Conservation (phyloP, 2,888 invertebrate species). For the Luperina nickerlii region DNA sequence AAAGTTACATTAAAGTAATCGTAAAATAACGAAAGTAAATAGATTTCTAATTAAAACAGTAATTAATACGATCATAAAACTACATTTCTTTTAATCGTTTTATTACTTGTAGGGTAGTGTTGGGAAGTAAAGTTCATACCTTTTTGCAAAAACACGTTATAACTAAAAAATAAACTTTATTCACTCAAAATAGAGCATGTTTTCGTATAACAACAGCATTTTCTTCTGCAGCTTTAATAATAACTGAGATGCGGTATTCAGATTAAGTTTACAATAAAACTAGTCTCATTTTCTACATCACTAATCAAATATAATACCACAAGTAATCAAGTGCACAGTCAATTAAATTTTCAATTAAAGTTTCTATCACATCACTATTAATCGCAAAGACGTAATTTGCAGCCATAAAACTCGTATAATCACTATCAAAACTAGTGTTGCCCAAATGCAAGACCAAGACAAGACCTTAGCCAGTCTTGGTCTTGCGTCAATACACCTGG, state of each 20-base stretch:
- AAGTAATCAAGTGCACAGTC: slow-evolving; percentile 56
- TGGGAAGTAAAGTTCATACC: slow-evolving; percentile 27
- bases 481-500: too few relatives aligned
- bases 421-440: slow-evolving; percentile 80
- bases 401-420: slow-evolving; percentile 68
- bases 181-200: neutral
- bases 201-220: slow-evolving; percentile 11
- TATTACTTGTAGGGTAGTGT: slow-evolving; percentile 35
- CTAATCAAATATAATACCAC: slow-evolving; percentile 56
- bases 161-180: slow-evolving; percentile 2
- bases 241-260: slow-evolving; percentile 37
- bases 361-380: slow-evolving; percentile 62
- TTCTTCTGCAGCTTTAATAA: slow-evolving; percentile 28
- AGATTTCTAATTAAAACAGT: slow-evolving; percentile 53
- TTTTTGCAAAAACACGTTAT: slow-evolving; percentile 25
- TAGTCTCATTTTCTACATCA: slow-evolving; percentile 40
- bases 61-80: slow-evolving; percentile 58
- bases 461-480: too few relatives aligned
- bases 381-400: slow-evolving; percentile 69
- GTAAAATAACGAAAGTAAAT: slow-evolving; percentile 52
- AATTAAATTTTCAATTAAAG: slow-evolving; percentile 73
- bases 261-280: slow-evolving; percentile 39
- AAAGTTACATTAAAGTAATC: slow-evolving; percentile 30
- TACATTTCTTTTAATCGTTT: slow-evolving; percentile 44
- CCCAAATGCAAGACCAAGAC: too few relatives aligned